Base-by-base conservation (phyloP, 2,113 vertebrate genomes). In the Paedocypris sp. region DNA sequence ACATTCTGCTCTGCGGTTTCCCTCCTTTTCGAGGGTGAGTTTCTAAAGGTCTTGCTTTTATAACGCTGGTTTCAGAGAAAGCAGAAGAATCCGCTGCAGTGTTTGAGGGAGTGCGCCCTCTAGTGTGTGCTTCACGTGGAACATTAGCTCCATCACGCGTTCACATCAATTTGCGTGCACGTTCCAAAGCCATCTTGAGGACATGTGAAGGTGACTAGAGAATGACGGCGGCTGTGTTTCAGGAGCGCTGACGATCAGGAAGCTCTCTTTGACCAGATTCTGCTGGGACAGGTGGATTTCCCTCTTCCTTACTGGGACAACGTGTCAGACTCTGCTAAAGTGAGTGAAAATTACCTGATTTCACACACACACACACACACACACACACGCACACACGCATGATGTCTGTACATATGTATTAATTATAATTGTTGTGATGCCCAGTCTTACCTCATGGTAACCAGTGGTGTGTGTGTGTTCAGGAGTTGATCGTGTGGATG, bases 1-100 rank as follows among this genome's bases (percentile, higher is more conserved):
- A 97, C 69, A 97, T 99, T 57, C 85, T 99, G 66, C 85, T 99
- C 42, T 98, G 93, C 79, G 95, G 95, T 13, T 99, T 98, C 72
- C 94, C 95, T 79, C 95, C 95, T 0, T 99, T 99, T 69, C 88
- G 90, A 74, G 88, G 93, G 93, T 99, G 87, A 12, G 91, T 83
- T 26, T 36, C 13, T 36, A n/a, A 36, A n/a, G 8, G 12, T 36
- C 35, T 36, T 36, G 35, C 13, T n/a, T 1, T 36, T 36, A 1
- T 36, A 36, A n/a, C n/a, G n/a, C n/a, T n/a, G n/a, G n/a, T n/a
- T n/a, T n/a, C n/a, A n/a, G n/a, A n/a, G n/a, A n/a, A n/a, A n/a
- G n/a, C n/a, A n/a, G n/a, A n/a, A n/a, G n/a, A n/a, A n/a, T n/a
- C n/a, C n/a, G n/a, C n/a, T n/a, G n/a, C n/a, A n/a, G n/a, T n/a